A percentile compares a stretch with the other conserved stretches of the same genome.
phyloP scores from a whole-genome alignment of 2,888 invertebrate genomes.

The Lycocerus yunnanus region DNA sequence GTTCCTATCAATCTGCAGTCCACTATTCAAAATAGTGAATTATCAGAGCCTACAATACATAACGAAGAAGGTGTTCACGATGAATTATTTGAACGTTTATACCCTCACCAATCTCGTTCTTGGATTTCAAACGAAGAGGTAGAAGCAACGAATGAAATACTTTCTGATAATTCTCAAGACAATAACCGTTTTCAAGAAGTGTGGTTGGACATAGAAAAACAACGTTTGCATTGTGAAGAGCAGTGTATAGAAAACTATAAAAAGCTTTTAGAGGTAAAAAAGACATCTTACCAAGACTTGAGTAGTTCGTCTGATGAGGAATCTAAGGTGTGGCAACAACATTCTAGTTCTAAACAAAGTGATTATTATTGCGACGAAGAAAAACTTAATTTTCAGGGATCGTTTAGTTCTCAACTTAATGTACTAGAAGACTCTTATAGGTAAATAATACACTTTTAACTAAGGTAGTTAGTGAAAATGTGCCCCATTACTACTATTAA shows the following conservation, averaged over 20 bases:
- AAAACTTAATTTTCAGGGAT: slow-evolving; percentile 4
- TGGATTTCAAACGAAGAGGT: slow-evolving; percentile 20
- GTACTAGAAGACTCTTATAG: not conserved
- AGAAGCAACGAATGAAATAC: slow-evolving; percentile 6
- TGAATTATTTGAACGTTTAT: slow-evolving; percentile 17
- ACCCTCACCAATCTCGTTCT: slow-evolving; percentile 9
- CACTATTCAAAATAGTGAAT: slow-evolving; percentile 39
- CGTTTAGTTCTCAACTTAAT: not conserved
- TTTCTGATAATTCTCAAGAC: slow-evolving; percentile 4
- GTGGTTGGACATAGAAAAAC: slow-evolving; percentile 32
- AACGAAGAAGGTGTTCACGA: slow-evolving; percentile 34
- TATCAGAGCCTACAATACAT: slow-evolving; percentile 42
- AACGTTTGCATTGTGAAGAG: slow-evolving; percentile 14
- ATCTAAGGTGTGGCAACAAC: slow-evolving; percentile 13
- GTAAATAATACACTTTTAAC: not conserved
- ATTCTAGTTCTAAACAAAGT: slow-evolving; percentile 6
- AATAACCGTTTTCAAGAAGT: slow-evolving; percentile 13
- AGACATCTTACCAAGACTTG: slow-evolving; percentile 11
- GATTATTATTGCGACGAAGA: slow-evolving; percentile 4
- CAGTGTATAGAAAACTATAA: slow-evolving; percentile 18
- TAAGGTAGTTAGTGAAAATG: not conserved
- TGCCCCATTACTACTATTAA: not conserved
- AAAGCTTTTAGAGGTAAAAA: slow-evolving; percentile 18
- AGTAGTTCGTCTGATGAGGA: slow-evolving; percentile 20
- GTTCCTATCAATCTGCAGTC: slow-evolving; percentile 48